These are phyloP conservation scores for Alaudala cheleensis DNA, from an alignment of 2,113 vertebrate species.

Conservation along the genomic window DNA sequence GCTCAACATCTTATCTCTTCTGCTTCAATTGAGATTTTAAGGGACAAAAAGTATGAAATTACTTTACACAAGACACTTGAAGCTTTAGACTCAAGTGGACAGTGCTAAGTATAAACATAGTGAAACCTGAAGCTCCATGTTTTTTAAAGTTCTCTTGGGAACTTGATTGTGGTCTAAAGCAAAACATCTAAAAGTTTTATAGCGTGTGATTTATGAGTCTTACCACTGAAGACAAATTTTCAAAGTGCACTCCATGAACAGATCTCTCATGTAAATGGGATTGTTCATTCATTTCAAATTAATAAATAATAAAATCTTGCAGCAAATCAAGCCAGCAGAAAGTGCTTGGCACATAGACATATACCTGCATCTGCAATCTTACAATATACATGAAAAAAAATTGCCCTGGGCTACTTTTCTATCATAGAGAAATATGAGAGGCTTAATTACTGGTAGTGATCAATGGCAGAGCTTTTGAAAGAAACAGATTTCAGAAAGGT, in stretches of 20 bases:
- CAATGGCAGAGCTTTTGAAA: background rate
- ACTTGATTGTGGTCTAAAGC: background rate
- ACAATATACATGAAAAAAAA: background rate
- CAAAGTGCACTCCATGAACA: background rate
- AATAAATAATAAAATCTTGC: background rate
- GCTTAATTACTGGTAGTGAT: background rate
- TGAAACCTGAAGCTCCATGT: background rate
- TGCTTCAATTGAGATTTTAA: background rate
- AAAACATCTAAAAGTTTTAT: background rate
- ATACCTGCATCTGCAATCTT: background rate
- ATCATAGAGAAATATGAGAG: background rate
- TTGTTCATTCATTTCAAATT: background rate
- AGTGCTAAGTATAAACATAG: background rate
- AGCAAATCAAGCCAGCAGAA: background rate
- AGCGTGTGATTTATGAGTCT: background rate
- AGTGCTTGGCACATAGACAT: background rate
- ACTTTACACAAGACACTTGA: background rate
- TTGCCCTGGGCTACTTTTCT: background rate
- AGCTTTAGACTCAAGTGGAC: background rate
- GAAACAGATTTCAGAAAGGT: background rate
- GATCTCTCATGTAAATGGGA: background rate
- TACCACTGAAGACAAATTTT: background rate
- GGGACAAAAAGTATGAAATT: fast-evolving
- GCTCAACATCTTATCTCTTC: background rate
- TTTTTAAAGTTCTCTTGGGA: background rate